Base-by-base conservation (phyloP, 1,140 invertebrate species). In the Ceratina calcarata region DNA sequence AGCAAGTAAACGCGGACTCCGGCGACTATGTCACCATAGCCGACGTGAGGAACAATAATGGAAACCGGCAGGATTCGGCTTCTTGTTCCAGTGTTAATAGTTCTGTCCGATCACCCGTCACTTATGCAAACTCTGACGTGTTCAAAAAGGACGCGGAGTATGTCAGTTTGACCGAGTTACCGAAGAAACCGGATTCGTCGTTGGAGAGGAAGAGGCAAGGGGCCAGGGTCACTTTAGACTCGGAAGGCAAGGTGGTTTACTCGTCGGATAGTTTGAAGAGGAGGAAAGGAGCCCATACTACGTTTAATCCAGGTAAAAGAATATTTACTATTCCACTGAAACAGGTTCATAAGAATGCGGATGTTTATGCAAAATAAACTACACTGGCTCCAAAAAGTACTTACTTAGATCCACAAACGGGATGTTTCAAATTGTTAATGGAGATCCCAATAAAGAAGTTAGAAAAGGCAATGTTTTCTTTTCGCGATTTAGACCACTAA, bases 231-330 rank as follows among this genome's bases (percentile, higher is more conserved):
- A 97, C 96, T 16, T 91, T 98, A 49, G 97, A 98, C 91, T 96
- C 97, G 1, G 96, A 97, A 86, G 97, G 97, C 18, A 97, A 97
- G 94, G 97, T 98, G 62, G 96, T 98, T 60, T 98, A 97, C 90
- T 96, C 96, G 74, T 98, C 97, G 1, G 97, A 98, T 86, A 98
- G 97, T 89, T 92, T 98, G 72, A 96, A 95, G 89, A 94, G 97
- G 87, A 94, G 96, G 88, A 97, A 97, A 93, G 95, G 96, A 67
- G 95, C 96, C 15, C 96, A 97, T 84, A 97, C 96, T 10, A 97
- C 96, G 24, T 97, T 97, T 88, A 96, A 96, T 93, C 96, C 96
- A 81, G 97, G 96, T 90, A 45, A 45, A 45, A 0, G 10, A 45
- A 8, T 45, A 45, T 45, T 45, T 45, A 45, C 37, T 32, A 32